A percentile compares a stretch with the other conserved stretches of the same genome.
Evolutionary conservation across 2,797 vertebrate genomes (phyloP).

Genomic region (Poecilia gillii): DNA sequence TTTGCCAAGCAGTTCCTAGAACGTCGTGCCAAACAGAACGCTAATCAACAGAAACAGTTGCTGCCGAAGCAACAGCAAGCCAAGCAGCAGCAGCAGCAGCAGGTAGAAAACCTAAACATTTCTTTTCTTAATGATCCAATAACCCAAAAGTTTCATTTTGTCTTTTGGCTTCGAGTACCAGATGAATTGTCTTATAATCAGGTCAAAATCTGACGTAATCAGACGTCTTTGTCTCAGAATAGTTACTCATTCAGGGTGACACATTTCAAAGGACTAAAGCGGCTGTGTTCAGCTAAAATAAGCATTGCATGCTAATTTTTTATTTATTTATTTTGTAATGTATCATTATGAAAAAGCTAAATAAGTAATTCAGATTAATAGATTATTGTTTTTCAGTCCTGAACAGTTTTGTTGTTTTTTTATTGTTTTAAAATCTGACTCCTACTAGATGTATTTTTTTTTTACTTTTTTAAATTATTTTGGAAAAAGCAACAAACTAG

Average conservation of each 20-base stretch:
- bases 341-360: background rate
- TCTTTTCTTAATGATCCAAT: background rate
- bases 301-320: background rate
- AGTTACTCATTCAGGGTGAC: background rate
- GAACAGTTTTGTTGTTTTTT: too few species aligned
- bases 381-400: background rate
- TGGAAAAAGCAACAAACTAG: background rate
- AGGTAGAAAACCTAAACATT: slow-evolving; percentile 58
- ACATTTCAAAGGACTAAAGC: background rate
- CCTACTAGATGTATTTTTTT: background rate
- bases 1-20: slow-evolving; percentile 99
- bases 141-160: background rate
- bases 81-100: slow-evolving; percentile 86
- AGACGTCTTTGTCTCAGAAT: background rate
- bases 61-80: slow-evolving; percentile 82
- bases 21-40: slow-evolving; percentile 98
- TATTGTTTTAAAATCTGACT: background rate
- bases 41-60: slow-evolving; percentile 88
- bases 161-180: background rate
- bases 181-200: background rate
- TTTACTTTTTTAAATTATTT: background rate
- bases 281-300: background rate
- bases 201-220: background rate
- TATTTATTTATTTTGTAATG: background rate
- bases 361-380: background rate